A percentile compares a stretch with the other conserved stretches of the same genome.
These are phyloP conservation scores for Dasypolia templi DNA, from an alignment of 2,888 invertebrate species.

Conservation along the genomic window DNA sequence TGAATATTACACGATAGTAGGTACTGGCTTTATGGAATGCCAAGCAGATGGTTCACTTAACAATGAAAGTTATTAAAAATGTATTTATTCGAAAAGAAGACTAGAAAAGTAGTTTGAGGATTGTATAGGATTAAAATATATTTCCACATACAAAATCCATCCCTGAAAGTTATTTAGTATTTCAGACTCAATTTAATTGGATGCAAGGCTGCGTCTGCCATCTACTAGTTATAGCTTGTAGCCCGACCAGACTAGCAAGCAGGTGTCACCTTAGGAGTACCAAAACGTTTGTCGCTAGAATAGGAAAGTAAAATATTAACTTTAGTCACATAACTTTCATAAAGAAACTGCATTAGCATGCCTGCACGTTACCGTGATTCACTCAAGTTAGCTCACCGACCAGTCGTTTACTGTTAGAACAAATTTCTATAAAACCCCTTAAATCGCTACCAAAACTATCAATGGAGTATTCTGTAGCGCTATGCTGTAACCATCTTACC, in stretches of 20 bases:
- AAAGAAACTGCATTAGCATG: slow-evolving; percentile 22
- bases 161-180: background rate
- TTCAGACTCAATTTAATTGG: background rate
- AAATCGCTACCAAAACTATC: background rate
- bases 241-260: slow-evolving; percentile 1
- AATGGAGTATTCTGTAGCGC: no score
- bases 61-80: background rate
- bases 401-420: background rate
- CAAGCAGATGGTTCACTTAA: background rate
- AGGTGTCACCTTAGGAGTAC: background rate
- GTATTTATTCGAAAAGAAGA: background rate
- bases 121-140: background rate
- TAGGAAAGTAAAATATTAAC: slow-evolving; percentile 37
- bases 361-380: slow-evolving; percentile 13
- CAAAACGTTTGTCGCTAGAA: background rate
- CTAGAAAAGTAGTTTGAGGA: background rate
- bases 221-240: background rate
- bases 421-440: background rate
- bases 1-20: background rate
- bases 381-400: background rate
- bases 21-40: background rate
- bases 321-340: slow-evolving; percentile 35
- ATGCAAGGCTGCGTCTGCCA: background rate
- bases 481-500: no score
- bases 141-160: background rate